Base-by-base conservation (phyloP, 1,140 invertebrate genomes). In the Drosophila novamexicana region DNA sequence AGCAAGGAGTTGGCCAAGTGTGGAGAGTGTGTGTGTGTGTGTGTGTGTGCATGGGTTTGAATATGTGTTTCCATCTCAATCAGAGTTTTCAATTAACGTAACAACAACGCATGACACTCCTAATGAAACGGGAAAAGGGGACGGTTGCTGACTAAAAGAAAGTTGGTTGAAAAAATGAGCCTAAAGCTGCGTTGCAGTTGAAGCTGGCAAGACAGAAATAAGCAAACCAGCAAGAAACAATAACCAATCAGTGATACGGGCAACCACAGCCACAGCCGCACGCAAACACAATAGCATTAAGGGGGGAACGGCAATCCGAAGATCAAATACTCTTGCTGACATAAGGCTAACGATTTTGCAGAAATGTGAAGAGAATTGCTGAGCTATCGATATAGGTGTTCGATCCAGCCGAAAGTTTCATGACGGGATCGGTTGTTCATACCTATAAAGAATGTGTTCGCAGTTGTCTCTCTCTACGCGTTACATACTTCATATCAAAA, bases 71-170 rank as follows among this genome's bases (percentile, higher is more conserved):
- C 50, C 66, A 22, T 57, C 62, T 67, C 79, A 86, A 86, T 86
- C 63, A 83, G 49, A 75, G 77, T 77, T 83, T 89, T 89, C 84
- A 89, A 89, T 88, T 88, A 88, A 83, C 77, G 74, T 52, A 66
- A 79, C 75, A 76, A 68, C 82, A 69, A 52, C 32, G 47, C 56
- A 39, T 32, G 61, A 18, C 49, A 50, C 37, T 56, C 53, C 18
- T 50, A 56, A 50, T 42, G 40, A 53, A 47, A 22, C 22, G 37
- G 62, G 69, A 77, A 85, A 74, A 63, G 53, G 53, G 9, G 16
- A 12, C 6, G 42, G 10, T 9, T 9, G 29, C 9, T 9, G 4
- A 36, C 8, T 4, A 12, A 36, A 6, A 12, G 22, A 36, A 52
- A 44, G 12, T 64, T 36, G 14, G 34, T 22, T 61, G 39, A 64